Conservation (phyloP, 2,797 vertebrate species). For the Phyllotis vaccarum region DNA sequence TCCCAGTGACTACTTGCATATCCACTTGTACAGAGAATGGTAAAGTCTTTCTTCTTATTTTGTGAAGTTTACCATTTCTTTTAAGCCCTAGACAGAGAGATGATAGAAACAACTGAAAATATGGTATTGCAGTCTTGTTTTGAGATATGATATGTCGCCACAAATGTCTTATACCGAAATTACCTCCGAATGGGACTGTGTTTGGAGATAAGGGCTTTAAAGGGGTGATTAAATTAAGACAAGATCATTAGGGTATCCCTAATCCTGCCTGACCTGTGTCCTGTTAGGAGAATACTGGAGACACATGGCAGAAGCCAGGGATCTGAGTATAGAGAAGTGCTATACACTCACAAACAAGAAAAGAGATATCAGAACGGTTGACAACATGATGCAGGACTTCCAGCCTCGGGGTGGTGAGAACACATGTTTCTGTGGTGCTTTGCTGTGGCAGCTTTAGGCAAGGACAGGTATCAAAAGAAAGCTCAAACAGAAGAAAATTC, state of each 20-base stretch:
- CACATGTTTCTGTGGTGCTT: background rate
- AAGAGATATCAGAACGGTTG: background rate
- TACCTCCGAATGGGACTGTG: background rate
- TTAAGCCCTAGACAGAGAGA: background rate
- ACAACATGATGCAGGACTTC: background rate
- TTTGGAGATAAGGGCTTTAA: background rate
- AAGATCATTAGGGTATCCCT: background rate
- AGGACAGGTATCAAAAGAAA: background rate
- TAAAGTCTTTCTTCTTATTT: background rate
- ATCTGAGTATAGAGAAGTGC: background rate
- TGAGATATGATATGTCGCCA: background rate
- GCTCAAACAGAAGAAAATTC: background rate
- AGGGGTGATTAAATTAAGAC: background rate
- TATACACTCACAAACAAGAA: background rate
- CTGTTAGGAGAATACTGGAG: background rate
- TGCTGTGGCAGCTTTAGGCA: too few species aligned
- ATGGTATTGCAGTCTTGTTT: background rate
- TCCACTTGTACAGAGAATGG: background rate
- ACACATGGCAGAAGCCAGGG: background rate
- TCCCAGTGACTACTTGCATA: too few species aligned
- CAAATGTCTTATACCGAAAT: background rate
- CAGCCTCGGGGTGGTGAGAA: background rate
- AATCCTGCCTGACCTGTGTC: background rate
- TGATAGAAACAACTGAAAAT: background rate
- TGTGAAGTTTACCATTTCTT: background rate